A percentile compares a stretch with the other conserved stretches of the same genome.
These are phyloP conservation scores for Anisognathus igniventris DNA, from an alignment of 2,797 vertebrate species.

Conservation along the genomic window DNA sequence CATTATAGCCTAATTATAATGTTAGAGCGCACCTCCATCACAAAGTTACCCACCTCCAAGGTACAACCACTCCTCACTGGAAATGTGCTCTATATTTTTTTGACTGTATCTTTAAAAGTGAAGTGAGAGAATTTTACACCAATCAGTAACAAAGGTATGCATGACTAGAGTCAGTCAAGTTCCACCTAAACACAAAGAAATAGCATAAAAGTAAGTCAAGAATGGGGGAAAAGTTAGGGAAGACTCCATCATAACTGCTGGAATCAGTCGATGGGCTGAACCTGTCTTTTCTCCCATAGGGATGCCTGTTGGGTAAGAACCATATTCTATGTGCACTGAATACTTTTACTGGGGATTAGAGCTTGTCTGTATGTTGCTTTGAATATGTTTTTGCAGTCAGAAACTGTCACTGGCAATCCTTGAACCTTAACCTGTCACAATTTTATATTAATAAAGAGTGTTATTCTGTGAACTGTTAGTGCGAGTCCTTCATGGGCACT, in stretches of 20 bases:
- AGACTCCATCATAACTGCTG: neutral
- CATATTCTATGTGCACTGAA: neutral
- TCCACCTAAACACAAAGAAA: neutral
- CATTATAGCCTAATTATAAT: neutral
- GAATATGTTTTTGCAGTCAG: neutral
- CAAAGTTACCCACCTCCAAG: neutral
- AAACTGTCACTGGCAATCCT: neutral
- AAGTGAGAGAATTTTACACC: neutral
- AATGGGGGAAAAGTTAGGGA: neutral
- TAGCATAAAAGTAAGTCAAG: neutral
- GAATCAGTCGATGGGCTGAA: neutral
- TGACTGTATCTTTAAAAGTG: neutral
- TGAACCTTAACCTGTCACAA: neutral
- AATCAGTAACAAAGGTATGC: neutral
- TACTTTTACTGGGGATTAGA: neutral
- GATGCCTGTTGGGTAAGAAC: neutral
- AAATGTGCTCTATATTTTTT: neutral
- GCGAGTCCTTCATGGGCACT: neutral
- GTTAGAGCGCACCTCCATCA: neutral
- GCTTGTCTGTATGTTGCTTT: neutral
- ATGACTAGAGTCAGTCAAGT: neutral
- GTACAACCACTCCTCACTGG: neutral
- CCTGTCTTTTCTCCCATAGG: neutral
- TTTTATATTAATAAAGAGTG: neutral
- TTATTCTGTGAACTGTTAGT: neutral